Conservation (phyloP, 2,888 invertebrate species). For the Zaprionus obscuricornis region DNA sequence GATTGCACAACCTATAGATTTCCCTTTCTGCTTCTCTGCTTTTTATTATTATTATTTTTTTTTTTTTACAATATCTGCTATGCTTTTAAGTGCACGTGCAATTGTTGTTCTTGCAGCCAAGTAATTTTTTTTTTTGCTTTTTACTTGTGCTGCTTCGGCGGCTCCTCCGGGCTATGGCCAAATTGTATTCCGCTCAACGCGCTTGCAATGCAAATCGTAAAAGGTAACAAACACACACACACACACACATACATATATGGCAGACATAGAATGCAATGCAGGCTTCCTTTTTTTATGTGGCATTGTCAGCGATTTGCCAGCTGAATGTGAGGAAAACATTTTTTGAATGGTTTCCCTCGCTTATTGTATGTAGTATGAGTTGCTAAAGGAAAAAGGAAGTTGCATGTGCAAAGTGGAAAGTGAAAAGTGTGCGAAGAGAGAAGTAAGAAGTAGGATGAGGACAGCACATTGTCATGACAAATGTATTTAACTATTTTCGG, state of each 20-base stretch:
- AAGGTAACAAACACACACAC: constrained; percentile 64
- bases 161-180: constrained; percentile 49
- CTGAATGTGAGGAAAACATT: constrained; percentile 71
- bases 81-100: constrained; percentile 63
- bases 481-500: constrained; percentile 78
- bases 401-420: no score
- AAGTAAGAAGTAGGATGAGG: not conserved
- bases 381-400: no score
- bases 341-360: constrained; percentile 48
- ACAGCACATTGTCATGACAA: constrained; percentile 72
- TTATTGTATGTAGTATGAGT: not conserved
- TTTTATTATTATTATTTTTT: no score
- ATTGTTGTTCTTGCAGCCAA: constrained; percentile 24
- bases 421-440: not conserved
- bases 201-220: constrained; percentile 76
- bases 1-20: constrained; percentile 40
- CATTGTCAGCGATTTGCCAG: constrained; percentile 77
- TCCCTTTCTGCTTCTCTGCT: no score
- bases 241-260: constrained; percentile 12
- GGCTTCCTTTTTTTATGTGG: constrained; percentile 63
- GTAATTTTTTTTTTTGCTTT: constrained; percentile 34
- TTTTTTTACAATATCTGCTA: constrained; percentile 71
- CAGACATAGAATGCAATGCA: constrained; percentile 33
- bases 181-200: constrained; percentile 78
- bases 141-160: not conserved